Evolutionary conservation across 2,797 vertebrate species (phyloP).

Genomic region (Diplodus puntazzo): DNA sequence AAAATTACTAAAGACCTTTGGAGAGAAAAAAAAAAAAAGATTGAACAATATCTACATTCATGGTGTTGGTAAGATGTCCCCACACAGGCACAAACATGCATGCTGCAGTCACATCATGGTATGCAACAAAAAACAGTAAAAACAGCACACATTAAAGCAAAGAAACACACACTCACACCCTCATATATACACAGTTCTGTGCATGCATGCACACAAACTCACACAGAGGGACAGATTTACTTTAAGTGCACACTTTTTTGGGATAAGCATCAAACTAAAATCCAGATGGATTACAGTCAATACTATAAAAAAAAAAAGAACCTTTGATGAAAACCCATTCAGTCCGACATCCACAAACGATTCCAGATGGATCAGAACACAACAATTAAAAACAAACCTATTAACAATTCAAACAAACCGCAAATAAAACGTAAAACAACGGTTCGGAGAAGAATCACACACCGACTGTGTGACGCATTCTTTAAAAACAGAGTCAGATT

Average conservation of each 20-base stretch:
- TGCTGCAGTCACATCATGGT: constrained; percentile 67
- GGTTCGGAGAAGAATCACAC: constrained; percentile 44
- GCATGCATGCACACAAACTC: constrained; percentile 68
- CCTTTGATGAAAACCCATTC: constrained; percentile 39
- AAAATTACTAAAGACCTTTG: constrained; percentile 62
- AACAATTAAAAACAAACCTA: constrained; percentile 51
- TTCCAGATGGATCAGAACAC: constrained; percentile 47
- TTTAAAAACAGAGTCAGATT: constrained; percentile 42
- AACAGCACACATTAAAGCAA: constrained; percentile 76
- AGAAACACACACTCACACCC: constrained; percentile 65
- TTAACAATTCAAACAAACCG: constrained; percentile 41
- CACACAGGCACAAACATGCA: constrained; percentile 66
- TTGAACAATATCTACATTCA: constrained; percentile 82
- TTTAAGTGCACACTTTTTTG: constrained; percentile 79
- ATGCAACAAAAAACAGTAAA: constrained; percentile 69
- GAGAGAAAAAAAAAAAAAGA: constrained; percentile 25
- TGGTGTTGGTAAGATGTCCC: constrained; percentile 76
- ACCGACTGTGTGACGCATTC: constrained; percentile 21
- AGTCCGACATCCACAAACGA: constrained; percentile 40
- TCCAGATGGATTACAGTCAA: constrained; percentile 56
- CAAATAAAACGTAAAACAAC: constrained; percentile 59
- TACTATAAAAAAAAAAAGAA: constrained; percentile 48
- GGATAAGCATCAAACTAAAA: constrained; percentile 70
- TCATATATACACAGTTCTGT: constrained; percentile 67
- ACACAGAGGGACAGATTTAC: constrained; percentile 72